A percentile compares a stretch with the other conserved stretches of the same genome.
phyloP scores from a whole-genome alignment of 2,797 vertebrate genomes.

The Halcyon smyrnensis region DNA sequence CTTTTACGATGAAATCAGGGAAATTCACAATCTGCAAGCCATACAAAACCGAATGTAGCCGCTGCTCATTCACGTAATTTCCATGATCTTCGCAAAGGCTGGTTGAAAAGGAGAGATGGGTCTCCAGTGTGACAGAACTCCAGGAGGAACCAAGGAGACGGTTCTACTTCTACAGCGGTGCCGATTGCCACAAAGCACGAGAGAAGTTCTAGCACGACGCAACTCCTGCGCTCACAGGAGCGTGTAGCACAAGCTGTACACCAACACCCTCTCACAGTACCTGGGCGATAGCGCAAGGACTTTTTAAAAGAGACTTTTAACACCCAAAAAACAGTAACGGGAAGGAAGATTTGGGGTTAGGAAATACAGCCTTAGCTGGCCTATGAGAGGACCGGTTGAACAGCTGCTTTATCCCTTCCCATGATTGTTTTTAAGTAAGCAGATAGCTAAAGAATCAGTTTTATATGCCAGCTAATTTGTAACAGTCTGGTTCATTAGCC shows the following conservation, averaged over 20 bases:
- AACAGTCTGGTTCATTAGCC: background rate
- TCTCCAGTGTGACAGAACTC: background rate
- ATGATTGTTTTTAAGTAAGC: too few relatives aligned
- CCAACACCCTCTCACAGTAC: background rate
- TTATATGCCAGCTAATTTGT: background rate
- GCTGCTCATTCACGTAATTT: fast-evolving
- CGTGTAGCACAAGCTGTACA: too few relatives aligned
- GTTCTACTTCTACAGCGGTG: fast-evolving
- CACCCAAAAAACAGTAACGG: background rate
- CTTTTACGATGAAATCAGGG: background rate
- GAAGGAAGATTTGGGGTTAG: background rate
- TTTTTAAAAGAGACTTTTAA: background rate
- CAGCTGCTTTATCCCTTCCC: background rate
- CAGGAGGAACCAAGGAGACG: background rate
- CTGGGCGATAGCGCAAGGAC: fast-evolving
- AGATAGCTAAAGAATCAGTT: background rate
- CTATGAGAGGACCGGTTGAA: background rate
- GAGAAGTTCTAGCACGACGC: fast-evolving
- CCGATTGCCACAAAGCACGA: fast-evolving
- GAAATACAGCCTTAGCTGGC: background rate
- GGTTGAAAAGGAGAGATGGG: background rate
- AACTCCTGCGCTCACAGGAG: background rate
- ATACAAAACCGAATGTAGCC: background rate
- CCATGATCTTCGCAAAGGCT: background rate
- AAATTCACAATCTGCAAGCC: background rate